Evolutionary conservation across 2,888 invertebrate genomes (phyloP), one percentile per base, ranked within the genome.

Genomic region (Blera fallax): DNA sequence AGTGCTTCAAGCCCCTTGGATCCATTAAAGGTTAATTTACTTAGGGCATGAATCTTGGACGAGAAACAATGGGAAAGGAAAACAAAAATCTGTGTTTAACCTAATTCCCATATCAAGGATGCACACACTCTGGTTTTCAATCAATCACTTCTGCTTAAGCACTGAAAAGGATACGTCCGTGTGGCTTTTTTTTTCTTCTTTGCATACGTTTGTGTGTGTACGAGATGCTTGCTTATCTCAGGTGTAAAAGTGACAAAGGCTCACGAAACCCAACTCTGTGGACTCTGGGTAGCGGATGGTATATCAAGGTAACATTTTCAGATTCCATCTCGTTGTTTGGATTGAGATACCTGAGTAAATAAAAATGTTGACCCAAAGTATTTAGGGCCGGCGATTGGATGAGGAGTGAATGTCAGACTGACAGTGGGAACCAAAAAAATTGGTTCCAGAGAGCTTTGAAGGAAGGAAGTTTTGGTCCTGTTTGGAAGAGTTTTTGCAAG

Each of bases 341-440:
- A 56, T 60, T 73, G 62, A 64, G 67, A 70, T 80, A 70, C 69
- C 74, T 84, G 70, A 69, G 80, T 80, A 80, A 84, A 81, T 81
- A 81, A 70, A 76, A 77, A 65, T 83, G 60, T 60, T 72, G 72
- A 62, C 67, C 48, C 18, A 21, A 48, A 21, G 45, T 45, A 45
- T 16, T 45, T 18, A 8, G 48, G 48, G 48, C n/a, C n/a, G n/a
- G n/a, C 18, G 16, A 21, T 21, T 11, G 2, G 18, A 4, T 21
- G 21, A 3, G 21, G 10, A 21, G 11, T 10, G 48, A 48, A 21
- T 21, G 21, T 4, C 48, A 4, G 48, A 48, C 10, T 10, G 11
- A 48, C 48, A 48, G 48, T 48, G 21, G 18, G 21, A 11, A 10
- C 3, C 3, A 21, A 21, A 48, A 48, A 48, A 21, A 16, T 45